Evolutionary conservation across 2,113 vertebrate genomes (phyloP), one percentile per base, ranked within the genome.

Genomic region (Podocnemis expansa): DNA sequence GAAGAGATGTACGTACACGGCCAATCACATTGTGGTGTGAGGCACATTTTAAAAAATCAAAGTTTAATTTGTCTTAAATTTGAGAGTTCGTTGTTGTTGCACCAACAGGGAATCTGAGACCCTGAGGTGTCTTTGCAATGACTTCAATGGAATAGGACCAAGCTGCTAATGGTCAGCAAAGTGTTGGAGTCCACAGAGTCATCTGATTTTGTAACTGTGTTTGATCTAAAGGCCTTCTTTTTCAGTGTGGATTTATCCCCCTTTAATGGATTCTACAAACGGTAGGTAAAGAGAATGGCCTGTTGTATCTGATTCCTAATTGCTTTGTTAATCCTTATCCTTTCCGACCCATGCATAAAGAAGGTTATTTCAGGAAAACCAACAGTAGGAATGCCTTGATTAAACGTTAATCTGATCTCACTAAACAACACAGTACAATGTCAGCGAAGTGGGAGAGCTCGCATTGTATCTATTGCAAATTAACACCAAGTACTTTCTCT

Each of bases 291-390:
- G 24, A 89, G 83, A 88, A 1, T 1, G 51, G 14, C 43, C 45
- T 90, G 41, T 27, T 84, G 31, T 70, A 60, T 88, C 83, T 41
- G 24, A 29, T 93, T 76, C 12, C 60, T 89, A 89, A 94, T n/a
- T 81, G 51, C 47, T 87, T 60, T 80, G 47, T 43, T 96, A 95
- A 95, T 94, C 86, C 76, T 94, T 84, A 67, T 55, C 90, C 29
- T 89, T 97, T 70, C 80, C 89, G 51, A 92, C 31, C n/a, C 45
- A 19, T 0, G 2, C 78, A 82, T 78, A 89, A 95, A 91, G 86
- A 82, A 82, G 90, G 94, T 95, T 88, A 95, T 90, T 93, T 47
- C 90, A 85, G 87, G 89, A 95, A 81, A 94, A 29, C n/a, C 43
- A 54, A 9, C 2, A 11, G 76, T 58, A 91, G 52, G 76, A 73